A percentile compares a stretch with the other conserved stretches of the same genome.
phyloP scores from a whole-genome alignment of 1,140 invertebrate genomes.

The Armadillidium nasatum region DNA sequence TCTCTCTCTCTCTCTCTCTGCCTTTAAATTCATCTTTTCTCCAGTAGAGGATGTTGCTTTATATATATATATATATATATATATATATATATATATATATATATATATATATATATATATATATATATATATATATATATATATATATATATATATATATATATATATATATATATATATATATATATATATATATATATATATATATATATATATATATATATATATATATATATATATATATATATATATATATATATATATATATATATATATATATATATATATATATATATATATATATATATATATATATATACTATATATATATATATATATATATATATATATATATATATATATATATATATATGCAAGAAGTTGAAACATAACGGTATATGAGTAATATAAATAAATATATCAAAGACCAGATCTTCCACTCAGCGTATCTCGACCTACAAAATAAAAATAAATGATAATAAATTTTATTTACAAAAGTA shows the following conservation, averaged over 20 bases:
- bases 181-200: conserved; percentile 24
- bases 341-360: conserved; percentile 18
- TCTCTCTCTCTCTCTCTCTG: no score
- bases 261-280: conserved; percentile 24
- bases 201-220: conserved; percentile 20
- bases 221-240: conserved; percentile 23
- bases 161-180: conserved; percentile 24
- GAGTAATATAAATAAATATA: no score
- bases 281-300: conserved; percentile 24
- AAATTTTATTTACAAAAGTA: no score
- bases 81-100: conserved; percentile 18
- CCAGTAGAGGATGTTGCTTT: no score
- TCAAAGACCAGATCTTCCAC: no score
- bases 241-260: conserved; percentile 25
- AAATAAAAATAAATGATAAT: no score
- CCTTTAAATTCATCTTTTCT: no score
- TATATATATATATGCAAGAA: background rate
- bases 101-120: conserved; percentile 18
- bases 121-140: conserved; percentile 19
- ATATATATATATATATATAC: conserved; percentile 24
- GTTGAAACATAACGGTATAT: no score
- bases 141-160: conserved; percentile 19
- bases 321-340: conserved; percentile 23
- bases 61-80: no score
- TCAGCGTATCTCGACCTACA: no score